Evolutionary conservation across 2,113 vertebrate genomes (phyloP), one percentile per base, ranked within the genome.

Genomic region (Oreochromis niloticus): DNA sequence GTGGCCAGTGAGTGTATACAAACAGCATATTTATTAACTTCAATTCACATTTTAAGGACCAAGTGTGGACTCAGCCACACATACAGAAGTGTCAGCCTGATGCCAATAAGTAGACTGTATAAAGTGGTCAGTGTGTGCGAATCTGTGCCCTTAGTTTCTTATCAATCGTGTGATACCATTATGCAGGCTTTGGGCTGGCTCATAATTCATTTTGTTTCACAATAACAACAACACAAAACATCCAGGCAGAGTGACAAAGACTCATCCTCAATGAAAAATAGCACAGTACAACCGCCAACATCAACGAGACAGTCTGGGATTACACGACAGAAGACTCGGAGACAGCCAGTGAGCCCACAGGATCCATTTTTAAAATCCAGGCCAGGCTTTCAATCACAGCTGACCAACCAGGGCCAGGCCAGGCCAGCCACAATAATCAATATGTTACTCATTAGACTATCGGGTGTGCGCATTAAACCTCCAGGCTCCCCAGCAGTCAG

Each of bases 351-450:
- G 50, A 80, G 12, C 63, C 46, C 3, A 39, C 6, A 34, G 14
- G n/a, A 39, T 87, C 56, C 12, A 39, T 87, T 73, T 85, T 85
- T 43, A 84, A 84, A 81, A 81, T 43, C 61, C 73, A 75, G 85
- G 17, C 39, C 84, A 80, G 48, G 8, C 63, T 52, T 63, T 75
- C 50, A 89, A 84, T 73, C 50, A 68, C 82, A 85, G 84, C 88
- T 93, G 90, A 94, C 66, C 9, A 16, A 19, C 50, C 4, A 48
- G 68, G 85, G 36, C 82, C 87, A 32, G 75, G 84, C 36, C 75
- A 85, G 75, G 83, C 41, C 68, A 85, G 75, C 61, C 82, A 56
- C 75, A 3, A 87, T 79, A 90, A 93, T 93, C 87, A 91, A 90
- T 89, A 88, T 63, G 88, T 81, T 82, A 52, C 85, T 85, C 84